phyloP scores from a whole-genome alignment of 1,140 invertebrate genomes.

The Drosophila burlai region DNA sequence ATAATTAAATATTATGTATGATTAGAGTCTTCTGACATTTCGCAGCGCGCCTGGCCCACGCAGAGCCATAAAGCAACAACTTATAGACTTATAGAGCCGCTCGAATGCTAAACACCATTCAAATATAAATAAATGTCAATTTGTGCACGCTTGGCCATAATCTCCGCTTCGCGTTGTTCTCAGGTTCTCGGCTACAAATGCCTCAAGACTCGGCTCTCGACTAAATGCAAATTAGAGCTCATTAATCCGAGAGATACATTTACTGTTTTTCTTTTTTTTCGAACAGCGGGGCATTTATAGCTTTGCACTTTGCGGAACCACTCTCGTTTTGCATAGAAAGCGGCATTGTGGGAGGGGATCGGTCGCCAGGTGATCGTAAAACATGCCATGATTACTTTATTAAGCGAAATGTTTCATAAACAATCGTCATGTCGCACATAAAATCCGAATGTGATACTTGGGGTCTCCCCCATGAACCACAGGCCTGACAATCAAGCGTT shows the following conservation, averaged over 20 bases:
- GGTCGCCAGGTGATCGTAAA: constrained; percentile 69
- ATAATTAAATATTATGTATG: constrained; percentile 84
- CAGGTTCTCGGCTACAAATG: constrained; percentile 20
- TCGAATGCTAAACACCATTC: constrained; percentile 76
- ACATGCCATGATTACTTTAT: constrained; percentile 83
- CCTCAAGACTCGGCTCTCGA: constrained; percentile 16
- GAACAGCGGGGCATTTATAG: constrained; percentile 75
- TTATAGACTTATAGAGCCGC: constrained; percentile 69
- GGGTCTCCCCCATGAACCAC: constrained; percentile 24
- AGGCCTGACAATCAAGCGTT: constrained; percentile 62
- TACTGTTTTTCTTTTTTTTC: constrained; percentile 9
- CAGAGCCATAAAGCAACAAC: constrained; percentile 68
- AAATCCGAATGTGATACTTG: constrained; percentile 73
- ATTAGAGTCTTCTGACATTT: constrained; percentile 54
- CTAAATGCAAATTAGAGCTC: constrained; percentile 84
- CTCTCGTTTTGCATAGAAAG: constrained; percentile 76
- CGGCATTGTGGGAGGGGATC: constrained; percentile 20
- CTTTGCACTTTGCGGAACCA: constrained; percentile 66
- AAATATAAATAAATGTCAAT: constrained; percentile 83
- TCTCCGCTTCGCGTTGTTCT: constrained; percentile 48
- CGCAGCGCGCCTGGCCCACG: constrained; percentile 53
- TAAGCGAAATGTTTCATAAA: constrained; percentile 82
- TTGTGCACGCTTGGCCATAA: constrained; percentile 78
- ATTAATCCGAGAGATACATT: constrained; percentile 72
- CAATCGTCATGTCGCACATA: constrained; percentile 78